Evolutionary conservation across 2,113 vertebrate genomes (phyloP), one percentile per base, ranked within the genome.

Genomic region (Amphiprion percula): DNA sequence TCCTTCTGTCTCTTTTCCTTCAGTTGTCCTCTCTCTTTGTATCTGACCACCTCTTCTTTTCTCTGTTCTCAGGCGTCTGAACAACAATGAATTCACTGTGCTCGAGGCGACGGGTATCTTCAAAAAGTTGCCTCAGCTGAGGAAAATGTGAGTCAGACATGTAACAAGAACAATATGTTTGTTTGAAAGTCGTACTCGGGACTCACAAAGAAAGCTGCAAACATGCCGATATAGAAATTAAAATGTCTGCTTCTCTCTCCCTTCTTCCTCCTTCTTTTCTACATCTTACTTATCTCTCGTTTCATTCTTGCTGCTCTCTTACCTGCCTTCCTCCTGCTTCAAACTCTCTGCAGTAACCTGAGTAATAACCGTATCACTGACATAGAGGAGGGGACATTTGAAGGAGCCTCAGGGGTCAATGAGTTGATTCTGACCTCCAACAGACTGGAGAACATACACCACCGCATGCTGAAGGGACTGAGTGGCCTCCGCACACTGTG

Each of bases 281-380:
- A 49, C 26, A 52, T 44, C 24, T 68, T 5, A 17, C 59, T 4
- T 30, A 26, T 15, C 24, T 74, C 7, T 52, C 19, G 21, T 28
- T 47, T 60, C 50, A 11, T 67, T 65, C 37, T 53, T 15, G 3
- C 11, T 64, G 17, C n/a, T 23, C 66, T 79, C 79, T 59, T 66
- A 41, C 62, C 47, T 72, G 47, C 47, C 28, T 26, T 49, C 6
- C 14, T 28, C 37, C 24, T 37, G 7, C 24, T 14, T 62, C 14
- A 49, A 26, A 0, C 26, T 68, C 53, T 17, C 17, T 80, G 60
- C 91, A 99, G 98, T 94, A 99, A 99, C 81, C 93, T 99, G 64
- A 99, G 98, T 91, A 99, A 98, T 87, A 99, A 99, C 87, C 99
- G 99, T 86, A 99, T 99, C 93, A 96, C 96, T 6, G 98, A 99